Evolutionary conservation across 1,140 invertebrate genomes (phyloP).

Genomic region (Oncopeltus fasciatus): DNA sequence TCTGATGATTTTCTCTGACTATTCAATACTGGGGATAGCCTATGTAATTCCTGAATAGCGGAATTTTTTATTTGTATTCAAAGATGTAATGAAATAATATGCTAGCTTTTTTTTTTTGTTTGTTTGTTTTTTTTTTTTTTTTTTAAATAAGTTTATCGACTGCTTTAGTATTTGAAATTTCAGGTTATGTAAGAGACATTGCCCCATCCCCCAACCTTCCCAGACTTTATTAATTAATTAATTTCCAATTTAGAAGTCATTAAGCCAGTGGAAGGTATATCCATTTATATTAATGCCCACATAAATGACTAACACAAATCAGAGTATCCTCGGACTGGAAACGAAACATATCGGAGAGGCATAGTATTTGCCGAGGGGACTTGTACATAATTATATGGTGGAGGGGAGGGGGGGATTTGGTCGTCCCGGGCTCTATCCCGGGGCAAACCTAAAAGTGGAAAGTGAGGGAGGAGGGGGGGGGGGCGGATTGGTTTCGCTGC

Average conservation of each 20-base stretch:
- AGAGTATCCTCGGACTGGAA: background rate
- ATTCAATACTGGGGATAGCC: too few relatives aligned
- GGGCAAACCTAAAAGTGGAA: background rate
- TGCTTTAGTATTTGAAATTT: too few relatives aligned
- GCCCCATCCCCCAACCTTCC: background rate
- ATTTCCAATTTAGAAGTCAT: background rate
- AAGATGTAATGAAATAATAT: too few relatives aligned
- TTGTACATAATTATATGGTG: background rate
- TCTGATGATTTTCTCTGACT: too few relatives aligned
- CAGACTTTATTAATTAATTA: background rate
- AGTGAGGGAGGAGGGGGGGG: background rate
- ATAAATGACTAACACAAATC: background rate
- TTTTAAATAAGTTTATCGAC: too few relatives aligned
- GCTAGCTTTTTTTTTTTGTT: too few relatives aligned
- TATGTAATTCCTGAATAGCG: too few relatives aligned
- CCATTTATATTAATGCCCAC: background rate
- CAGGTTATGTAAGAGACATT: too few relatives aligned
- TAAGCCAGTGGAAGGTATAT: background rate
- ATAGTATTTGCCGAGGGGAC: background rate
- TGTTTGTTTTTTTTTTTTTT: too few relatives aligned
- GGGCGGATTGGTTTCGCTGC: slow-evolving; percentile 2
- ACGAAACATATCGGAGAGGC: background rate
- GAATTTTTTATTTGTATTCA: too few relatives aligned
- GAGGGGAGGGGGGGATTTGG: background rate
- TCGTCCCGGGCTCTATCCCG: background rate